Base-by-base conservation (phyloP, 2,888 invertebrate species). In the Mylabris sibirica region DNA sequence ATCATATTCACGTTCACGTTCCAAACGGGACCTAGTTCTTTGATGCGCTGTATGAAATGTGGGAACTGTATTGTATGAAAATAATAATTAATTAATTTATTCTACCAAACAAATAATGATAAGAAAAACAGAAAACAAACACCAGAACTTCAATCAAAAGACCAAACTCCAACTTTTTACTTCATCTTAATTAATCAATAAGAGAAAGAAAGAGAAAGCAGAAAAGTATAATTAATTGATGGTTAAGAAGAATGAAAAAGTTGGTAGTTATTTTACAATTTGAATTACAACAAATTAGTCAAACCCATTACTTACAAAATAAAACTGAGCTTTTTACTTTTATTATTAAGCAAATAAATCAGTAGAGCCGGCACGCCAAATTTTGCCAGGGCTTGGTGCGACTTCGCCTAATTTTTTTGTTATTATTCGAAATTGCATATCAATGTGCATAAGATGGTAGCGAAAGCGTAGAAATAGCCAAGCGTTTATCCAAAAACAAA, bases 1-100 rank as follows among this genome's bases (percentile, higher is more conserved):
- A 78, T 90, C 90, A 80, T 83, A 90, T 81, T 82, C 89, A 59
- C 85, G 78, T 49, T 86, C 86, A 68, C 85, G 76, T 70, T 86
- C 86, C 71, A 90, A 86, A 75, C 88, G 83, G 75, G 87, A 87
- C 72, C 89, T 86, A 71, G 82, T 84, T 72, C 86, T 80, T 66
- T 80, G 76, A 75, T 86, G 86, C 64, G 82, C 80, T 69, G 85
- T 84, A 73, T 86, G 86, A 77, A 86, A 86, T 64, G 85, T 83
- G 60, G 85, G 81, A 77, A 84, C 85, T 85, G 81, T n/a, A n/a
- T 68, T 60, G 67, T 63, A 65, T 41, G 63, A 69, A 62, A 65
- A 57, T n/a, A 24, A n/a, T 5, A 57, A 57, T 57, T 26, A 57
- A 26, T 57, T 57, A 34, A 62, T 9, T 38, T 41, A 59, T 6